These are phyloP conservation scores for Erethizon dorsatum DNA, from an alignment of 2,797 vertebrate species.

Conservation along the genomic window DNA sequence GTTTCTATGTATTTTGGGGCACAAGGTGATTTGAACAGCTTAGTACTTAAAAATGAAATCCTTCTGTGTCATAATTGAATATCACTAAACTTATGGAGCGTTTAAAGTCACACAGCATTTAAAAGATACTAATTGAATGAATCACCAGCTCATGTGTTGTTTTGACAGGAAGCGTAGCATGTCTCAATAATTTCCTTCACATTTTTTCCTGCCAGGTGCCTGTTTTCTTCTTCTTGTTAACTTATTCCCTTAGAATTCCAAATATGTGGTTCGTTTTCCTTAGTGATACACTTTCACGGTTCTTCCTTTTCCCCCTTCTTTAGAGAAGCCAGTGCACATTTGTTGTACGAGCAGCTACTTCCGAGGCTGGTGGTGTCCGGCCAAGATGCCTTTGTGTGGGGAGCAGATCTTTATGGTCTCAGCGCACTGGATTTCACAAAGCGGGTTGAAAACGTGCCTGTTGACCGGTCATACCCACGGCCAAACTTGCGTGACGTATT, in stretches of 20 bases:
- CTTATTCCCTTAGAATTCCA: slow-evolving; percentile 79
- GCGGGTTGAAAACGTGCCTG: neutral
- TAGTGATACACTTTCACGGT: neutral
- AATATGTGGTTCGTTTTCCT: slow-evolving; percentile 78
- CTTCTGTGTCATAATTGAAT: neutral
- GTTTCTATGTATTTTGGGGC: slow-evolving; percentile 10
- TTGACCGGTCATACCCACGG: neutral
- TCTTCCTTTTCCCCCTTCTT: neutral
- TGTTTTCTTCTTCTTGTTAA: slow-evolving; percentile 79
- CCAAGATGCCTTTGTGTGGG: slow-evolving; percentile 63
- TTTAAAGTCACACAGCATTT: slow-evolving; percentile 12
- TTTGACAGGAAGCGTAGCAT: slow-evolving; percentile 84
- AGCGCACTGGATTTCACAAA: neutral
- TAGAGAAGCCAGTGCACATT: neutral
- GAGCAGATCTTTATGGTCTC: neutral
- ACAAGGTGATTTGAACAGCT: slow-evolving; percentile 51
- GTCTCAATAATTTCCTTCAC: slow-evolving; percentile 86
- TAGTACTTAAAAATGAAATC: slow-evolving; percentile 43
- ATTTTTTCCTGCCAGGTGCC: slow-evolving; percentile 84
- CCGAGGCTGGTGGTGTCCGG: slow-evolving; percentile 19
- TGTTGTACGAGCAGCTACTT: slow-evolving; percentile 50
- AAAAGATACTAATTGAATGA: slow-evolving; percentile 73
- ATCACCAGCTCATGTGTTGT: slow-evolving; percentile 74
- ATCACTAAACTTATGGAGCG: neutral
- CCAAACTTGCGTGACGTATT: neutral